Evolutionary conservation across 2,888 invertebrate species (phyloP), one percentile per base, ranked within the genome.

Genomic region (Caenorhabditis sinica): DNA sequence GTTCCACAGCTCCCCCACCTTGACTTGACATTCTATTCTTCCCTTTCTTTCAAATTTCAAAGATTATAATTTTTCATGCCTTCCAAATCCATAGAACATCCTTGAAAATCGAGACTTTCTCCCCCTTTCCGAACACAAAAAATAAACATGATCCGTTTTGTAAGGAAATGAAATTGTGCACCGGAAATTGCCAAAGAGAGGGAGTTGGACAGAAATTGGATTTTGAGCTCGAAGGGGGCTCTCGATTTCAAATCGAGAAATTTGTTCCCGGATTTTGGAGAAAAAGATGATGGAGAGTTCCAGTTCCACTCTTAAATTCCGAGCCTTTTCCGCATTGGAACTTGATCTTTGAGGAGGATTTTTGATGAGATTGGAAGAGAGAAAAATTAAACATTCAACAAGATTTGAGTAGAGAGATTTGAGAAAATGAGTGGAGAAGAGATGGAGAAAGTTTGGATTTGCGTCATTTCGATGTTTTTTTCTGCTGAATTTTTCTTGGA

Each of bases 181-280:
- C 69, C 69, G 69, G 69, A 69, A 69, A 69, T 56, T 69, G 40
- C 68, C 6, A 25, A 25, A n/a, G n/a, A n/a, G n/a, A n/a, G n/a
- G n/a, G n/a, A n/a, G n/a, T n/a, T n/a, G n/a, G n/a, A n/a, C n/a
- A n/a, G n/a, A 66, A 69, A 40, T 56, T 56, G 69, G 56, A 69
- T 56, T 53, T 56, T 56, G 69, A 69, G 69, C 69, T 69, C 69
- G n/a, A n/a, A n/a, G n/a, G n/a, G n/a, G n/a, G n/a, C n/a, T 13
- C 20, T 49, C 49, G 49, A 20, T 69, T 69, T 69, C 40, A 40
- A 40, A 11, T 33, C 68, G 36, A 36, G 25, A 25, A 20, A 23
- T 20, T 53, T 49, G n/a, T 68, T 72, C 25, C n/a, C n/a, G n/a
- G n/a, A n/a, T n/a, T n/a, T n/a, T n/a, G n/a, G n/a, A n/a, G 13